Percentiles rank a stretch among this genome's conserved stretches.
Conservation (phyloP, 2,888 invertebrate genomes). For the Noctua fimbriata region DNA sequence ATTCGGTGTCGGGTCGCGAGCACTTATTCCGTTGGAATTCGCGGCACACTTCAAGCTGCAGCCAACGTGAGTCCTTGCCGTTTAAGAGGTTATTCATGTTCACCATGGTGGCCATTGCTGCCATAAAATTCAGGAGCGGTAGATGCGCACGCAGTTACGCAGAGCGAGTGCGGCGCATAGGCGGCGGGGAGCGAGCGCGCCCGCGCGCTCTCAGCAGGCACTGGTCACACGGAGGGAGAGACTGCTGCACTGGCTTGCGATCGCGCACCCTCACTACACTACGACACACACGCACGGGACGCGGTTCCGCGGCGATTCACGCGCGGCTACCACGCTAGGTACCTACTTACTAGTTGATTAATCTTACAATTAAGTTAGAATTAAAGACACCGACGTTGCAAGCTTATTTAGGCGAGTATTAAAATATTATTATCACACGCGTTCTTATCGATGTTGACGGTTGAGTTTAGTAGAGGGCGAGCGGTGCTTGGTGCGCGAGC, state of each 20-base stretch:
- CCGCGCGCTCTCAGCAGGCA: slow-evolving; percentile 85
- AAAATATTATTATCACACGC: slow-evolving; percentile 89
- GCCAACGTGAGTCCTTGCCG: slow-evolving; percentile 99
- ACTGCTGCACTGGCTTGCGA: slow-evolving; percentile 74
- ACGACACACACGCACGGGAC: slow-evolving; percentile 81
- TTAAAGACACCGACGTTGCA: slow-evolving; percentile 90
- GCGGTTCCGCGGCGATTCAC: slow-evolving; percentile 75
- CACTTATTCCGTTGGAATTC: slow-evolving; percentile 99
- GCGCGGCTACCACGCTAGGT: slow-evolving; percentile 74
- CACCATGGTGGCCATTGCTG: slow-evolving; percentile 96
- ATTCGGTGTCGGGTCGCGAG: slow-evolving; percentile 99
- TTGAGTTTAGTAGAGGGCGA: slow-evolving; percentile 89
- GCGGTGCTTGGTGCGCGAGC: slow-evolving; percentile 89
- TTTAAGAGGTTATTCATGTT: slow-evolving; percentile 99
- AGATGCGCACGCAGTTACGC: slow-evolving; percentile 86
- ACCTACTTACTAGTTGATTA: slow-evolving; percentile 83
- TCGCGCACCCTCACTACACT: slow-evolving; percentile 82
- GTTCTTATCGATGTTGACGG: slow-evolving; percentile 89
- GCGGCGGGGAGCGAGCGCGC: slow-evolving; percentile 86
- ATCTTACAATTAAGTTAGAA: slow-evolving; percentile 88
- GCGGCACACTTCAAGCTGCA: slow-evolving; percentile 99
- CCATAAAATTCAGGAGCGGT: slow-evolving; percentile 80
- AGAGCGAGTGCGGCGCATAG: slow-evolving; percentile 88
- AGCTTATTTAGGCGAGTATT: slow-evolving; percentile 90
- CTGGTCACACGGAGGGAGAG: slow-evolving; percentile 78